Base-by-base conservation (phyloP, 2,113 vertebrate species). In the Ctenomys sociabilis region DNA sequence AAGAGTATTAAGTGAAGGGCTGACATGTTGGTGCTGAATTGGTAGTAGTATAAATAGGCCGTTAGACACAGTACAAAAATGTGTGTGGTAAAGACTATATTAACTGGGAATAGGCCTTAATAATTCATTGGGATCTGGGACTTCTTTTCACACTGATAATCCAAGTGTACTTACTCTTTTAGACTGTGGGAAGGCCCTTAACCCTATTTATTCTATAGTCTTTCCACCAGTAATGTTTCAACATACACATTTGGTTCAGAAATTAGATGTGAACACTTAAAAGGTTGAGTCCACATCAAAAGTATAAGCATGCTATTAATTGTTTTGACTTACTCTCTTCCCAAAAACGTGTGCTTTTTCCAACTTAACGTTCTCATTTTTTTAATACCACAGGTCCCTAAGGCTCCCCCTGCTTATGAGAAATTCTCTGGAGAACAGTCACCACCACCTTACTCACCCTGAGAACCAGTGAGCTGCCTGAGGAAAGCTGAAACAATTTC, bases 371-470 rank as follows among this genome's bases (percentile, higher is more conserved):
- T 43, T 93, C 12, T 91, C 0, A 0, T 4, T 93, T 97, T 95
- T 95, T 98, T 30, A 16, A 94, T 93, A 80, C 94, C 73, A 84
- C 80, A 99, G 99, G 96, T 99, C 94, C 99, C 99, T 7, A 99
- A 99, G 83, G 99, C 99, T 90, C 99, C 99, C 70, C 99, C 99
- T 90, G 98, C 99, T 88, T 99, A 99, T 90, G 99, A 99, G 83
- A 99, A 99, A 98, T 97, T 99, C 88, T 97, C 98, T 78, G 92
- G 98, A 59, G 98, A 98, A 24, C 98, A 96, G 4, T 97, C 98
- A 88, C 99, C 99, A 95, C 99, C 99, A 72, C 99, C 99, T 30
- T 99, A 99, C 83, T 98, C 99, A 35, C 99, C 99, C 49, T 99
- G 97, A 99, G 86, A 77, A 73, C 21, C 45, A 0, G 35, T 40